Evolutionary conservation across 2,888 invertebrate genomes (phyloP).

Genomic region (Hedya salicella): DNA sequence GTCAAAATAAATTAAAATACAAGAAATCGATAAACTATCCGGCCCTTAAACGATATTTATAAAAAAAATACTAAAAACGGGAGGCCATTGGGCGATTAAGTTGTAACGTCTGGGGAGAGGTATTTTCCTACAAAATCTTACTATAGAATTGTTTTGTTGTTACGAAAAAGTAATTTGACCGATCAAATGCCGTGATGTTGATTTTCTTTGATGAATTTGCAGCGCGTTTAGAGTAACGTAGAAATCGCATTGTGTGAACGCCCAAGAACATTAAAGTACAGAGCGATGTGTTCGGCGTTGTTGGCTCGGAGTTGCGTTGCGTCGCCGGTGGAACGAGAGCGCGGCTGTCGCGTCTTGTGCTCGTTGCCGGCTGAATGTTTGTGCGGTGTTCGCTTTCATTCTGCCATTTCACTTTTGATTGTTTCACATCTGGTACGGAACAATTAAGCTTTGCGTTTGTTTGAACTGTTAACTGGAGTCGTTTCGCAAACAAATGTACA

Average conservation of each 20-base stretch:
- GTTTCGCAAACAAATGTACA: neutral
- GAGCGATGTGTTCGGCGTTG: neutral
- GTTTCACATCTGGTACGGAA: neutral
- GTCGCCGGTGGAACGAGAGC: slow-evolving; percentile 4
- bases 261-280: neutral
- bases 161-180: too few relatives aligned
- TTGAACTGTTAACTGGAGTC: neutral
- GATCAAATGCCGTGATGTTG: neutral
- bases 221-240: neutral
- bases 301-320: slow-evolving; percentile 11
- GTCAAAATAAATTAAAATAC: too few relatives aligned
- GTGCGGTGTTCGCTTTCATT: slow-evolving; percentile 49
- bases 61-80: too few relatives aligned
- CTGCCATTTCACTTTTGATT: slow-evolving; percentile 15
- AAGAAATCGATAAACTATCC: too few relatives aligned
- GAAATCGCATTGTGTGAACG: neutral
- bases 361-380: slow-evolving; percentile 30
- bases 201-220: too few relatives aligned
- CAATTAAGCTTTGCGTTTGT: slow-evolving; percentile 1
- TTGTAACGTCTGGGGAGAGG: too few relatives aligned
- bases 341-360: slow-evolving; percentile 27
- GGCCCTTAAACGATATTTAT: too few relatives aligned
- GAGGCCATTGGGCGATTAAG: too few relatives aligned
- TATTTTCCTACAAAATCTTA: too few relatives aligned
- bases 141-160: too few relatives aligned